Base-by-base conservation (phyloP, 2,888 invertebrate genomes). In the Lithophane ornitopus region DNA sequence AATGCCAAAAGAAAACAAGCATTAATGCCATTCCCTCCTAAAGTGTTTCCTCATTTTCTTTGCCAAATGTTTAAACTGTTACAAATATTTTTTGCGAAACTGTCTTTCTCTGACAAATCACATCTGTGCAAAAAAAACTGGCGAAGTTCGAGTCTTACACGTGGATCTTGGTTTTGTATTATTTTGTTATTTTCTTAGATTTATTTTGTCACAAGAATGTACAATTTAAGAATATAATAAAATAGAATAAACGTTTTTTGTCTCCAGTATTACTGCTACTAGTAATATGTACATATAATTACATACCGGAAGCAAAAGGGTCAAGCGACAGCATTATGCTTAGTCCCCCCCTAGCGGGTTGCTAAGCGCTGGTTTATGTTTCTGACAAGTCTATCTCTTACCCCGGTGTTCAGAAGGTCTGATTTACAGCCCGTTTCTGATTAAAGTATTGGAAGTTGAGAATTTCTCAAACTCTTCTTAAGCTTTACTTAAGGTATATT, bases 21-120 rank as follows among this genome's bases (percentile, higher is more conserved):
- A 41, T 6, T 14, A 28, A 44, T 8, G 3, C 3, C 16, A 34
- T 52, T 39, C 16, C 2, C 2, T 56, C 26, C 16, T 39, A 58
- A 66, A 82, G 22, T 75, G 39, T 49, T 65, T 56, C 58, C 52
- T 61, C 63, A 34, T 52, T 76, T 59, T n/a, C n/a, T 41, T 56
- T 61, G 59, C 69, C 68, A 70, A 82, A 46, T 22, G 0, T 63
- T 70, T 28, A 66, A 68, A 70, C 46, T 66, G 74, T 70, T 56
- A 73, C 84, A 80, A 22, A 28, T 19, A n/a, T 61, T 58, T 83
- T 68, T 67, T 68, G 58, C 28, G 22, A 66, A 56, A 67, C 19
- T 80, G 22, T 70, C 41, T 59, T 28, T n/a, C 19, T 52, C 54
- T 56, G 80, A 84, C 67, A 80, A 84, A 63, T 70, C 0, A 63